phyloP scores from a whole-genome alignment of 2,888 invertebrate genomes.

The Lasioglossum leucozonium region DNA sequence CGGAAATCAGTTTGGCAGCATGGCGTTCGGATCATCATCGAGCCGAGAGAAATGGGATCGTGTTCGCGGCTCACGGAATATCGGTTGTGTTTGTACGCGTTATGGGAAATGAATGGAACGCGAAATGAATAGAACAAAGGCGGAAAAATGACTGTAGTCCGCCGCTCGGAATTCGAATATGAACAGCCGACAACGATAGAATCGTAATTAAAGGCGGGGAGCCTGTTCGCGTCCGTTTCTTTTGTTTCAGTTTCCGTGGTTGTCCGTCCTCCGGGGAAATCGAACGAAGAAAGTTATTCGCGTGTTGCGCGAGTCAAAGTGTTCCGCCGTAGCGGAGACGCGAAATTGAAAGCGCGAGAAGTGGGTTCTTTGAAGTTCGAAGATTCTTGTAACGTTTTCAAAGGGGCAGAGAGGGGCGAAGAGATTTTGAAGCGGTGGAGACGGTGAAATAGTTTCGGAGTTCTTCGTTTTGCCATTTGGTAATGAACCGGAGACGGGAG shows the following conservation, averaged over 20 bases:
- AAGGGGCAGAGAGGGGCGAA: background rate
- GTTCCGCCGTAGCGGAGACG: background rate
- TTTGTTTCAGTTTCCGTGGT: slow-evolving; percentile 1
- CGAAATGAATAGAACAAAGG: slow-evolving; percentile 24
- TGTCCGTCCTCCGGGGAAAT: slow-evolving; percentile 1
- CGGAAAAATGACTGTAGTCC: background rate
- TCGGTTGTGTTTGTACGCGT: background rate
- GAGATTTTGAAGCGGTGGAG: background rate
- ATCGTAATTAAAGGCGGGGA: slow-evolving; percentile 15
- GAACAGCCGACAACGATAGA: slow-evolving; percentile 13
- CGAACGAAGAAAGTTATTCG: background rate
- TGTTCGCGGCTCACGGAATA: background rate
- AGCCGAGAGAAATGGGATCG: background rate
- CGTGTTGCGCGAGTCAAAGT: background rate
- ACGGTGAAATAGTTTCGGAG: background rate
- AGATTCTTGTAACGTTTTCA: background rate
- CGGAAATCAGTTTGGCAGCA: background rate
- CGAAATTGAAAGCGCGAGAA: slow-evolving; percentile 18
- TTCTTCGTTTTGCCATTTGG: background rate
- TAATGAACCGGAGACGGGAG: background rate
- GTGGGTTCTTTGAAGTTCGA: slow-evolving; percentile 14
- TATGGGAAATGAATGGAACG: slow-evolving; percentile 20
- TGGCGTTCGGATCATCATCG: background rate
- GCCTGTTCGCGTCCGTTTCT: background rate
- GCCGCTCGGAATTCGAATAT: background rate